Base-by-base conservation (phyloP, 2,113 vertebrate species). In the Trematocara nigrifrons region DNA sequence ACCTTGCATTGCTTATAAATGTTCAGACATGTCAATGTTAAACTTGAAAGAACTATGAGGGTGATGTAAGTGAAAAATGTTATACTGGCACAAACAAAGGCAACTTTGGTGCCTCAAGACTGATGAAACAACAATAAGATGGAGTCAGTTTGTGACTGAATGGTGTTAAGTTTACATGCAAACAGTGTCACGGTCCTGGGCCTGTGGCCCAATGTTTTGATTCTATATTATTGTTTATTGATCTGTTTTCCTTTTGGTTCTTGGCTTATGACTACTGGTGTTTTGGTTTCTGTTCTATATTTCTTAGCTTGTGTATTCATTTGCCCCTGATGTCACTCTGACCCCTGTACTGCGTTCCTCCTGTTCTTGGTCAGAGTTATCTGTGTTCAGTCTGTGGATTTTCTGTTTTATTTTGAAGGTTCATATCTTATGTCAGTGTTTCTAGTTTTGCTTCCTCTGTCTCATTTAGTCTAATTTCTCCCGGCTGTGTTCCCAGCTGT, bases 281-380 rank as follows among this genome's bases (percentile, higher is more conserved):
- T 1, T 56, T 56, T 56, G 22, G 26, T 57, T 57, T 57, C 54
- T 16, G 7, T 57, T 57, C 54, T 57, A 26, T 26, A 26, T 26
- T 26, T 26, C 26, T 26, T 26, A 26, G 26, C 26, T 26, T 26
- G 26, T 26, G 54, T 5, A 9, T 57, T 57, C 7, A 7, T 57
- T 57, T 57, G 0, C 0, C 54, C 1, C 22, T 29, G 12, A 57
- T 57, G 0, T 57, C 4, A 5, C 7, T 57, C 54, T 29, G 54
- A 57, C 12, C 12, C 0, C 7, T 57, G 54, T 57, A 57, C 22
- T 29, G 54, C 15, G 6, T 29, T 56, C 54, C 12, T 56, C 0
- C 54, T 56, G 54, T 56, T 56, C 54, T 56, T 56, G 54, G 54
- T 56, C 54, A 7, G 53, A 26, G 22, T 56, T 56, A 1, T 26